Conservation (phyloP, 1,140 invertebrate genomes). For the Saxidomus purpurata region DNA sequence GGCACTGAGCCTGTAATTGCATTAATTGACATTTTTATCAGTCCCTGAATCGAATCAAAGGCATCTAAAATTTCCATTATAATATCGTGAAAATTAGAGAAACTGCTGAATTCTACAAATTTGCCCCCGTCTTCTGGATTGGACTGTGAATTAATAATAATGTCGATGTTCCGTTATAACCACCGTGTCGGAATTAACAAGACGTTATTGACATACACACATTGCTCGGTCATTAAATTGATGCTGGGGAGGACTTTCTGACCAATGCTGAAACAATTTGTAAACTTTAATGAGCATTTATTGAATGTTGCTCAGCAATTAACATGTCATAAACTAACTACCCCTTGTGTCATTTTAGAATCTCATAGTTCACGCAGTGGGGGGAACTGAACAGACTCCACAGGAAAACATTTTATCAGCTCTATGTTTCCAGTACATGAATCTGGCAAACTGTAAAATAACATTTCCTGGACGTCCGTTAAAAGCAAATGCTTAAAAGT, state of each 20-base stretch:
- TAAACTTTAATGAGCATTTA: conserved; percentile 67
- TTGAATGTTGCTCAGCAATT: conserved; percentile 64
- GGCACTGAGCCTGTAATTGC: conserved; percentile 29
- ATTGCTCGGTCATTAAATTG: conserved; percentile 50
- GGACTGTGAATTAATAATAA: conserved; percentile 38
- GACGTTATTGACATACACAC: conserved; percentile 22
- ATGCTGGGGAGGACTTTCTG: conserved; percentile 31
- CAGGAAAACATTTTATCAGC: neutral
- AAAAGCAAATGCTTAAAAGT: no score
- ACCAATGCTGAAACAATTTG: conserved; percentile 56
- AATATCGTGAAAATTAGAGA: conserved; percentile 35
- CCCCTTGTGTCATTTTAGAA: neutral
- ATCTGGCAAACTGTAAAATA: neutral
- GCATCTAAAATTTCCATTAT: conserved; percentile 18
- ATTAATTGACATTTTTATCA: conserved; percentile 57
- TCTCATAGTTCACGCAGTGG: conserved; percentile 45
- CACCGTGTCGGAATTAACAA: conserved; percentile 30
- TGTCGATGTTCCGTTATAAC: conserved; percentile 49
- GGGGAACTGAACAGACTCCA: neutral
- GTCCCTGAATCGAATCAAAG: conserved; percentile 31
- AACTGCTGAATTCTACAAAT: conserved; percentile 43
- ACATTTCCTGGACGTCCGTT: neutral
- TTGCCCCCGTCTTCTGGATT: neutral
- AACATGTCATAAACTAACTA: conserved; percentile 59
- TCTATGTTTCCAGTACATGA: neutral